Evolutionary conservation across 2,888 invertebrate genomes (phyloP), one percentile per base, ranked within the genome.

Genomic region (Hyalella azteca): DNA sequence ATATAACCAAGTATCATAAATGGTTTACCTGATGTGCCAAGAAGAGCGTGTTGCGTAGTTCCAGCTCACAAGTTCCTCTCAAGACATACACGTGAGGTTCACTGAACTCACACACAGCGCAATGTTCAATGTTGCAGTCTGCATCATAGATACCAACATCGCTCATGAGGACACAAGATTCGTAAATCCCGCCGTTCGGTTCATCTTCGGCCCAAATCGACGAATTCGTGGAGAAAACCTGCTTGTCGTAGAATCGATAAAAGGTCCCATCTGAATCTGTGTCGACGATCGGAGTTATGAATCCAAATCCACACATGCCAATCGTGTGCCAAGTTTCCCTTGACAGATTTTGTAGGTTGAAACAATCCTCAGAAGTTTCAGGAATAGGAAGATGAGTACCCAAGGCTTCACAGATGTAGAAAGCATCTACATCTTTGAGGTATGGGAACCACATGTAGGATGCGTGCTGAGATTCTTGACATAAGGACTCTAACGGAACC

Each of bases 171-270:
- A 54, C 80, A 45, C 83, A 83, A 49, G 78, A 77, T 50, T 83
- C 83, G 66, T 81, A 83, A 15, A 78, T 39, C 15, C 78, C 40
- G 15, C 83, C 83, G 45, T 83, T 83, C 13, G 83, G 83, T 29
- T 83, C 83, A 11, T 73, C 36, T 1, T 50, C 48, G 0, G 36
- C 40, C 83, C 83, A 83, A 4, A 45, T 11, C 13, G 50, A 26
- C 9, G 59, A 9, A 15, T 77, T 49, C 22, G 22, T 75, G 45
- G 66, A n/a, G 39, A 50, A 36, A 1, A 54, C 26, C 22, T 13
- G 22, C 22, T 29, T 59, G 5, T 79, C 73, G 26, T 80, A 77
- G 32, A 60, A 39, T 13, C 66, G 73, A 5, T 40, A 45, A 76
- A 79, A 83, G 22, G 77, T 40, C 9, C 80, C 81, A 13, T 83